phyloP scores from a whole-genome alignment of 2,113 vertebrate species.

The Fulmarus glacialis region DNA sequence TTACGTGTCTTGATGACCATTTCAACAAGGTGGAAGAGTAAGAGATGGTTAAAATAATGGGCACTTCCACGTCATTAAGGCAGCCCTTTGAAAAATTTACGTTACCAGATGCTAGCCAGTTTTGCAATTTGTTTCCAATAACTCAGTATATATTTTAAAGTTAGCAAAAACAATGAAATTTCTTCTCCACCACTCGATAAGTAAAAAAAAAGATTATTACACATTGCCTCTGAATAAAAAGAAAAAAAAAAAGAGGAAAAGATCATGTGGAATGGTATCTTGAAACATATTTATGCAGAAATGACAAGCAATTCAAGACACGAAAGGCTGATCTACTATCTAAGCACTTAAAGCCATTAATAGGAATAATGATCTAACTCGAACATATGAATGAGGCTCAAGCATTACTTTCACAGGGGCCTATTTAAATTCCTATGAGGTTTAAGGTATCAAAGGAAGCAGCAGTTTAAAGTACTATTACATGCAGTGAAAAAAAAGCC shows the following conservation, averaged over 20 bases:
- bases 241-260: constrained; percentile 4
- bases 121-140: constrained; percentile 7
- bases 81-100: constrained; percentile 5
- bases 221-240: constrained; percentile 37
- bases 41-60: not conserved
- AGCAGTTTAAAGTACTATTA: constrained; percentile 54
- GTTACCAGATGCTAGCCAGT: not conserved
- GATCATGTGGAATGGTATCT: constrained; percentile 16
- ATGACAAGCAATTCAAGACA: constrained; percentile 71
- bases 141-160: not conserved
- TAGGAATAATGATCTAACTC: constrained; percentile 72
- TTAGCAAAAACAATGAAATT: not conserved
- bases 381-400: constrained; percentile 71
- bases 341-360: constrained; percentile 77
- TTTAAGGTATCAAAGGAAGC: constrained; percentile 62
- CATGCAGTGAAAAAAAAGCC: not conserved
- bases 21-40: not conserved
- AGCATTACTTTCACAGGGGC: constrained; percentile 54
- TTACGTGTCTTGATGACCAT: not conserved
- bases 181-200: constrained; percentile 41
- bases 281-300: constrained; percentile 72
- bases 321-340: constrained; percentile 63
- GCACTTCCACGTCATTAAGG: not conserved
- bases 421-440: constrained; percentile 75
- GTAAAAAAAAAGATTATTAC: constrained; percentile 23